Conservation (phyloP, 2,797 vertebrate genomes). For the Oceanodroma leucorhoa region DNA sequence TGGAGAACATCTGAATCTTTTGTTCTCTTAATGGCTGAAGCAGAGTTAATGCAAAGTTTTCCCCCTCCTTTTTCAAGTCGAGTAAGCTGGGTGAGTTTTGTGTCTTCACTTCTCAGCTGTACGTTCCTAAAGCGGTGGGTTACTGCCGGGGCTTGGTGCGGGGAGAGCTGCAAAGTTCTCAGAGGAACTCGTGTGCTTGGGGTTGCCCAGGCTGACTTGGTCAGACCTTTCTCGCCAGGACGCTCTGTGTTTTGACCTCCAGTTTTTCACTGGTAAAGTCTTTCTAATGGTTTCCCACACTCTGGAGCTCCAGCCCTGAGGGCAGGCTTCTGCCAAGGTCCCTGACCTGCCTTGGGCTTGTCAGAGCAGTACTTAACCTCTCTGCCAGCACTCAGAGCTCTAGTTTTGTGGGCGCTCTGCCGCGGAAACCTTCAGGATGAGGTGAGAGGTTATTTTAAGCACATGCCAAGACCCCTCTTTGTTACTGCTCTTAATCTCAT, state of each 20-base stretch:
- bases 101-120: neutral
- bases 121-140: neutral
- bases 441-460: neutral
- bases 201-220: neutral
- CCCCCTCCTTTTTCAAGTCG: neutral
- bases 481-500: neutral
- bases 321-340: neutral
- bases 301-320: neutral
- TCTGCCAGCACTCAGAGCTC: neutral
- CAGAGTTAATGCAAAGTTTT: neutral
- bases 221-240: neutral
- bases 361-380: neutral
- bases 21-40: neutral
- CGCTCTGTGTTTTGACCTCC: neutral
- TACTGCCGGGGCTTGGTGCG: neutral
- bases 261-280: neutral
- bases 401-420: neutral
- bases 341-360: accelerated
- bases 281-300: neutral
- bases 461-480: neutral
- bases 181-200: neutral
- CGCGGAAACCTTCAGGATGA: neutral
- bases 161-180: neutral
- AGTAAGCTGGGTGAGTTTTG: neutral
- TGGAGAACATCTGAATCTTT: neutral